phyloP scores from a whole-genome alignment of 2,113 vertebrate genomes.

The Girardinichthys multiradiatus region DNA sequence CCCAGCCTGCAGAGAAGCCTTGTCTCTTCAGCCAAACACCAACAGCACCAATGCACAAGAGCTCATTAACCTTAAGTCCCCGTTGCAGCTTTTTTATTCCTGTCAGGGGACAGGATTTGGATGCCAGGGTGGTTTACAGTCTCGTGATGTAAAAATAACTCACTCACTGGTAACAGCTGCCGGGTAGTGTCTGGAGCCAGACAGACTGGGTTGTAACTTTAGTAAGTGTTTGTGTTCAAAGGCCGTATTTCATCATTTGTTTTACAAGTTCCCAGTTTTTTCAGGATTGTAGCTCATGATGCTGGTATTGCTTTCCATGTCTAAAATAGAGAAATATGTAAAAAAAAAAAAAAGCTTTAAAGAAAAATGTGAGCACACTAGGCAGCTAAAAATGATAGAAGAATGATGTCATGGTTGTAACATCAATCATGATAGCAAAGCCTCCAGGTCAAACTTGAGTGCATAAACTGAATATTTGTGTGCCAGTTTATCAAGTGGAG shows the following conservation, averaged over 20 bases:
- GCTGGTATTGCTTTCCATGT: neutral
- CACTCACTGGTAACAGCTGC: conserved; percentile 74
- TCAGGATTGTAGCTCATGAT: neutral
- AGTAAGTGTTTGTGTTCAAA: conserved; percentile 55
- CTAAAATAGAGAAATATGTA: neutral
- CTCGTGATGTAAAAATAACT: conserved; percentile 74
- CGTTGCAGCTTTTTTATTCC: conserved; percentile 34
- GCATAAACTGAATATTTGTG: neutral
- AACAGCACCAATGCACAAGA: conserved; percentile 20
- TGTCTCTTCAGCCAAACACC: neutral
- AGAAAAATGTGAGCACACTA: too few relatives aligned
- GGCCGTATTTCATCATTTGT: neutral
- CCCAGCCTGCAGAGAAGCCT: conserved; percentile 27
- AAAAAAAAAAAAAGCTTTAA: too few relatives aligned
- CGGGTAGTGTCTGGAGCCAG: conserved; percentile 41
- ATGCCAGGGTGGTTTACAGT: conserved; percentile 56
- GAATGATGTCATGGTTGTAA: too few relatives aligned
- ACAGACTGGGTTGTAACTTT: conserved; percentile 58
- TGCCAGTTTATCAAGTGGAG: neutral
- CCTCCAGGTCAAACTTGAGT: too few relatives aligned
- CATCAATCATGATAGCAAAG: too few relatives aligned
- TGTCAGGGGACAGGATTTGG: conserved; percentile 44
- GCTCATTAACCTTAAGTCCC: conserved; percentile 38
- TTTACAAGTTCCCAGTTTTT: neutral
- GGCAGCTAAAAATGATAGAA: too few relatives aligned